phyloP scores from a whole-genome alignment of 92 coral and sea anemone species.

The Isaurus tuberculatus region DNA sequence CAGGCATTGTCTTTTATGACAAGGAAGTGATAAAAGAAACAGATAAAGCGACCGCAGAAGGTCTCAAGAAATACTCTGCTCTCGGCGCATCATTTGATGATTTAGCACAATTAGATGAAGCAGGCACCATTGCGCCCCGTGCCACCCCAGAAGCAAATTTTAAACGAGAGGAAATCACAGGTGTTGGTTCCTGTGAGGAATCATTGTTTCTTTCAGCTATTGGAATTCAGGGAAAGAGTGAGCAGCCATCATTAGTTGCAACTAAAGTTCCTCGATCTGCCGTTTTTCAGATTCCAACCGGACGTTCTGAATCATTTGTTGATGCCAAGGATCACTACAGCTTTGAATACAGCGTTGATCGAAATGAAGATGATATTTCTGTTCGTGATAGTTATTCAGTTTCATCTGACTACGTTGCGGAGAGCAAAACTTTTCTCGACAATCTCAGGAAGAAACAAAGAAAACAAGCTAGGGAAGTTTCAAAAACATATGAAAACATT shows the following conservation, averaged over 20 bases:
- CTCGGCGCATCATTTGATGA: conserved; percentile 56
- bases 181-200: conserved; percentile 49
- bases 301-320: conserved; percentile 54
- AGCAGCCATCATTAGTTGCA: conserved; percentile 33
- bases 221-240: conserved; percentile 30
- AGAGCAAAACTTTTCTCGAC: conserved; percentile 65
- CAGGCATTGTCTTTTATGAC: conserved; percentile 76
- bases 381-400: conserved; percentile 4
- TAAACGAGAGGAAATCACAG: conserved; percentile 20
- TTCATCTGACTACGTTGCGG: conserved; percentile 78
- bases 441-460: conserved; percentile 60
- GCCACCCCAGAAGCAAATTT: conserved; percentile 70
- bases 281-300: conserved; percentile 88
- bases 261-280: conserved; percentile 58
- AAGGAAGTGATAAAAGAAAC: conserved; percentile 48
- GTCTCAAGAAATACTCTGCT: conserved; percentile 80
- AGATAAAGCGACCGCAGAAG: conserved; percentile 62
- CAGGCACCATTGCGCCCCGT: conserved; percentile 70
- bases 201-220: conserved; percentile 20
- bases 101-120: neutral
- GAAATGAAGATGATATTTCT: neutral
- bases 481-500: conserved; percentile 75
- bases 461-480: conserved; percentile 70
- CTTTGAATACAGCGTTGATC: conserved; percentile 49
- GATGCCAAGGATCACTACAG: too few species aligned